Base-by-base conservation (phyloP, 2,888 invertebrate genomes). In the Eupithecia centaureata region DNA sequence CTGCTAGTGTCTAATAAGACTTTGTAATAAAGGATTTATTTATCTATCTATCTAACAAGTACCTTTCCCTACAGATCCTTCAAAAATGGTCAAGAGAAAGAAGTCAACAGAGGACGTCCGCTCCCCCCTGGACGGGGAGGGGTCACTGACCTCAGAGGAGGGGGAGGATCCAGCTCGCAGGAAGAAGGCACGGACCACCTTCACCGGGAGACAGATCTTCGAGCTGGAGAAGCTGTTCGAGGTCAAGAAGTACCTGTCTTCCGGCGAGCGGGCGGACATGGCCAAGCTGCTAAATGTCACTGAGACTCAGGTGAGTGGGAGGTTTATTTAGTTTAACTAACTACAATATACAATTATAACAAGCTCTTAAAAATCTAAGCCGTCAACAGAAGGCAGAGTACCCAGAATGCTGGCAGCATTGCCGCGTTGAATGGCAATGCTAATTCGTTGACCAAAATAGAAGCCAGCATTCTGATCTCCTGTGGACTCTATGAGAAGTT, bases 201-300 rank as follows among this genome's bases (percentile, higher is more conserved):
- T 99, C 93, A 98, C 98, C 0, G 99, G 99, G 1, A 91, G 98
- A 61, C 98, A 98, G 94, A 98, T 98, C 87, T 99, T 98, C 92
- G 99, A 99, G 92, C 94, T 99, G 88, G 99, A 99, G 93, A 97
- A 98, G 85, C 96, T 98, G 90, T 99, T 99, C 85, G 99, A 98
- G 87, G 95, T 97, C 79, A 99, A 99, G 94, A 99, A 99, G 92
- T 99, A 99, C 91, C 94, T 99, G 73, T 98, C 98, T 76, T 98
- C 98, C 28, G 97, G 97, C 72, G 99, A 99, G 88, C 91, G 99
- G 75, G 96, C 98, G 38, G 98, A 98, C 79, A 97, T 99, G 97
- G 98, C 99, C 28, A 97, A 97, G 80, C 93, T 98, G 72, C 94
- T 99, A 67, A 97, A 97, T 86, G 99, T 99, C 72, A 99, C 99